Percentiles rank a stretch among this genome's conserved stretches.
These are phyloP conservation scores for Ateles fusciceps DNA, from an alignment of 2,797 vertebrate species.

Conservation along the genomic window DNA sequence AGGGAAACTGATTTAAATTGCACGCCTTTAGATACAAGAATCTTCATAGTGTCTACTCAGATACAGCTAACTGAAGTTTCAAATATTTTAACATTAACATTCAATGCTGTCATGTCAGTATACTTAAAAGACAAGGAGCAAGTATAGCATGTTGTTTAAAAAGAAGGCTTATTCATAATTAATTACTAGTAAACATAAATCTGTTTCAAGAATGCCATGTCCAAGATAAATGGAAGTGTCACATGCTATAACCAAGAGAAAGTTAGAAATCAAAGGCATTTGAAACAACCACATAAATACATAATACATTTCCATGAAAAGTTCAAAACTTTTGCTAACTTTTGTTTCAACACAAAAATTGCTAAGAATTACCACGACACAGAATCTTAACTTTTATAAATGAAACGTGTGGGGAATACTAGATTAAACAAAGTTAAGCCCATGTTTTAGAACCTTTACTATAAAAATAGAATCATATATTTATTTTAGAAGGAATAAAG, in stretches of 20 bases:
- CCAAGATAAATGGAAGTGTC: neutral
- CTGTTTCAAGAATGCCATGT: neutral
- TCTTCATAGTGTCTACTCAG: neutral
- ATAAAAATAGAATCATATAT: neutral
- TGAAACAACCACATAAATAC: neutral
- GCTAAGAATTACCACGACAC: neutral
- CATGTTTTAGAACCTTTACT: neutral
- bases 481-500: neutral
- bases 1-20: neutral
- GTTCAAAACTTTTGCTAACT: neutral
- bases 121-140: neutral
- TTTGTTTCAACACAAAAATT: neutral
- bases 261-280: neutral
- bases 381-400: neutral
- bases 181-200: slow-evolving; percentile 32
- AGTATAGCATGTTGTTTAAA: neutral
- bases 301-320: neutral
- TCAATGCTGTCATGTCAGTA: neutral
- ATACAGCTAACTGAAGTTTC: neutral
- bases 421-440: neutral
- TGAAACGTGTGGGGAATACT: neutral
- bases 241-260: neutral
- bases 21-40: neutral
- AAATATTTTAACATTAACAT: neutral
- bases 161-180: neutral